Percentiles rank a stretch among this genome's conserved stretches.
phyloP scores from a whole-genome alignment of 2,797 vertebrate genomes.

The Anas georgica region DNA sequence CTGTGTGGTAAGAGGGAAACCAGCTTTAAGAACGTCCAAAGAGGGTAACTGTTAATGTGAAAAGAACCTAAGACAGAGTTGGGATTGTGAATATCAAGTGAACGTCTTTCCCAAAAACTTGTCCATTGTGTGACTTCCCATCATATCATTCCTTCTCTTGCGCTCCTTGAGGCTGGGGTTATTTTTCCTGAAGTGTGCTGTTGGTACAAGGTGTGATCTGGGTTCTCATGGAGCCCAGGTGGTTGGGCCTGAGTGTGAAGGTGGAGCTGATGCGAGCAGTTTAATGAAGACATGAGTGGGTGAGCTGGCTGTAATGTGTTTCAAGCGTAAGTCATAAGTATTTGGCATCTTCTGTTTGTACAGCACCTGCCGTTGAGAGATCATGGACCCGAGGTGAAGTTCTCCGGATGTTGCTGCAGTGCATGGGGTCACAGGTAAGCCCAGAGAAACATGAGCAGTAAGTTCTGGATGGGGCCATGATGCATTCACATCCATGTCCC shows the following conservation, averaged over 20 bases:
- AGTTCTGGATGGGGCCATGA: not conserved
- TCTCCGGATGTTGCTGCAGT: rapidly evolving
- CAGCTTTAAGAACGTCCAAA: not conserved
- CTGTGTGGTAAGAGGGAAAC: not conserved
- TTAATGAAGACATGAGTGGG: not conserved
- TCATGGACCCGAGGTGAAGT: not conserved
- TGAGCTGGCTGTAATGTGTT: not conserved
- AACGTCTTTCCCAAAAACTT: not conserved
- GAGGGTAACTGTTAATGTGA: not conserved
- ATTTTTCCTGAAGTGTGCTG: not conserved
- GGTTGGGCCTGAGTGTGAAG: not conserved
- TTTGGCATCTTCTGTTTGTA: not conserved
- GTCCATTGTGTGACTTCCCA: not conserved
- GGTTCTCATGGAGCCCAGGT: too few relatives aligned
- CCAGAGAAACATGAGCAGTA: rapidly evolving
- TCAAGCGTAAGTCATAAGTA: not conserved
- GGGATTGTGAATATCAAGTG: not conserved
- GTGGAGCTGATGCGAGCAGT: not conserved
- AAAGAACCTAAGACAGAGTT: not conserved
- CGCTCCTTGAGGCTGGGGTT: not conserved
- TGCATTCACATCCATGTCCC: rapidly evolving
- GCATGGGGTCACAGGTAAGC: rapidly evolving
- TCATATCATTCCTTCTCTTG: not conserved
- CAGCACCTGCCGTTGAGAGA: rapidly evolving
- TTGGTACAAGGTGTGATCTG: not conserved